phyloP scores from a whole-genome alignment of 2,797 vertebrate species.

The Acipenser oxyrinchus region DNA sequence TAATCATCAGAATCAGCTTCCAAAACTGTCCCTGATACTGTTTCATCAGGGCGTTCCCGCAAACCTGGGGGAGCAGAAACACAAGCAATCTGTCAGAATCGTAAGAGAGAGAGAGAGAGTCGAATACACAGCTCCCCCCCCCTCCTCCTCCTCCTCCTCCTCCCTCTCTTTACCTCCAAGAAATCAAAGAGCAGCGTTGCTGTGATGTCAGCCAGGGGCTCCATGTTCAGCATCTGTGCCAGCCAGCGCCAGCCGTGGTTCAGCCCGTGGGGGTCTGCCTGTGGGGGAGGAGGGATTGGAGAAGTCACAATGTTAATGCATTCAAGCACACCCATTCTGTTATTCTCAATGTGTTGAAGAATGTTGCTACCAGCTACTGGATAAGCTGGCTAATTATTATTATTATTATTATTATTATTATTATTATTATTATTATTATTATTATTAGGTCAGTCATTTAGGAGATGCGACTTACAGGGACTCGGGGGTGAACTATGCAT shows the following conservation, averaged over 20 bases:
- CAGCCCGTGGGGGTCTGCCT: slow-evolving; percentile 77
- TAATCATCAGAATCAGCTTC: slow-evolving; percentile 78
- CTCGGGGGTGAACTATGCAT: too few relatives aligned
- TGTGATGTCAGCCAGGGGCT: slow-evolving; percentile 82
- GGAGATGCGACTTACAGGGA: too few relatives aligned
- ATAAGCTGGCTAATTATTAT: too few relatives aligned
- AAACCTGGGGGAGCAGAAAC: slow-evolving; percentile 67
- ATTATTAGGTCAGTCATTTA: too few relatives aligned
- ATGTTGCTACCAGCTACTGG: too few relatives aligned
- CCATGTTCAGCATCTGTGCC: slow-evolving; percentile 88
- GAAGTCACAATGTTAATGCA: background rate
- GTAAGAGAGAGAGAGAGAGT: background rate
- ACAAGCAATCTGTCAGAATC: background rate
- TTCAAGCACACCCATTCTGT: too few relatives aligned
- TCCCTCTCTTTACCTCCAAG: slow-evolving; percentile 63
- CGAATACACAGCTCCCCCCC: too few relatives aligned
- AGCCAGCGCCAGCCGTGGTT: slow-evolving; percentile 89
- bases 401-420: too few relatives aligned
- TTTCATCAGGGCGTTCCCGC: slow-evolving; percentile 79
- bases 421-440: too few relatives aligned
- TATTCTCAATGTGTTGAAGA: too few relatives aligned
- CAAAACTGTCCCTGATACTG: slow-evolving; percentile 86
- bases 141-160: too few relatives aligned
- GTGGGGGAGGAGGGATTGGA: background rate
- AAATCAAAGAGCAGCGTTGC: slow-evolving; percentile 88